These are phyloP conservation scores for Carassius auratus DNA, from an alignment of 2,113 vertebrate species.

Conservation along the genomic window DNA sequence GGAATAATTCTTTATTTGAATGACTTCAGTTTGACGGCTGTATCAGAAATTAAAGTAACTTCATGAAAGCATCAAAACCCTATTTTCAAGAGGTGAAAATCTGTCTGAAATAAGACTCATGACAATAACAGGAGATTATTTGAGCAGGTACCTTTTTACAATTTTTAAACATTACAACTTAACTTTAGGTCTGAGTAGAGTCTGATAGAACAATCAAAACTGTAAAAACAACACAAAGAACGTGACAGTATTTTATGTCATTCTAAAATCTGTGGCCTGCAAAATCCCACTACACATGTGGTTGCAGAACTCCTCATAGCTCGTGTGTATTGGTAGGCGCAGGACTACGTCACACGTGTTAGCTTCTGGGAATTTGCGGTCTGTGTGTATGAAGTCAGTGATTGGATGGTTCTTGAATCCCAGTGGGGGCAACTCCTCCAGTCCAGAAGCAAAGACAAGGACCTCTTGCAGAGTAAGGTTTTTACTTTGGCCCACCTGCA, in stretches of 20 bases:
- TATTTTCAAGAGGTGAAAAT: no score
- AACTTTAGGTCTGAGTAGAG: no score
- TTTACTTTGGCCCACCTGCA: slow-evolving; percentile 1
- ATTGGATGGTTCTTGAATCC: slow-evolving; percentile 3
- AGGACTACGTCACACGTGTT: slow-evolving; percentile 4
- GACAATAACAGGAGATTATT: no score
- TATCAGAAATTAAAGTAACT: no score
- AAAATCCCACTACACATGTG: neutral
- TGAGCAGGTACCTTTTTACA: no score
- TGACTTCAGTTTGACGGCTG: no score
- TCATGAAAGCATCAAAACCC: no score
- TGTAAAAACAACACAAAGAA: no score
- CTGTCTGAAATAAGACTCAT: no score
- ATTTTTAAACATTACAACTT: no score
- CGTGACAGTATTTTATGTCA: neutral
- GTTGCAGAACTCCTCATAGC: neutral
- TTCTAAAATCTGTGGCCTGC: neutral
- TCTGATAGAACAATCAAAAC: no score
- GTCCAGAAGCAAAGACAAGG: neutral
- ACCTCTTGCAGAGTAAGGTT: neutral
- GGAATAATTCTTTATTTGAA: no score
- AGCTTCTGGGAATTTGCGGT: neutral
- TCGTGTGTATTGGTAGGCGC: neutral
- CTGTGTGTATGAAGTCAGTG: neutral
- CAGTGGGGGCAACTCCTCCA: slow-evolving; percentile 13